Percentiles rank a stretch among this genome's conserved stretches.
Conservation (phyloP, 2,113 vertebrate genomes). For the Hyla sarda region DNA sequence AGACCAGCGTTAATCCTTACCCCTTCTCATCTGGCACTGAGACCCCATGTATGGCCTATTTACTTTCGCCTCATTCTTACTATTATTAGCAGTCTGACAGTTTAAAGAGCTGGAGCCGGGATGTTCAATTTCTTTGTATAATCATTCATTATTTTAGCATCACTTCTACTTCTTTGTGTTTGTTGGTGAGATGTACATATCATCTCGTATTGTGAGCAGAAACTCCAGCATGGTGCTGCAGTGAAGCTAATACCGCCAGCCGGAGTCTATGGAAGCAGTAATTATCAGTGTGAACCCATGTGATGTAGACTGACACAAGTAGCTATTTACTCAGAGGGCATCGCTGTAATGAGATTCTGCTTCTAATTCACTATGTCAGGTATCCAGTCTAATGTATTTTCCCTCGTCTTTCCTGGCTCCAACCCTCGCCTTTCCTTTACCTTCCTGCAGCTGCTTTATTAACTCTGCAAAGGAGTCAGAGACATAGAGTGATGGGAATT, state of each 20-base stretch:
- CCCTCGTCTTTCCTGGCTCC: background rate
- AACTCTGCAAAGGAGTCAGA: background rate
- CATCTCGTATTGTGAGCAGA: background rate
- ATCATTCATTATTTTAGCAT: no score
- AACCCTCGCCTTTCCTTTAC: background rate
- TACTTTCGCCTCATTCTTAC: no score
- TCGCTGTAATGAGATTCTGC: conserved; percentile 48
- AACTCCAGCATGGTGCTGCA: background rate
- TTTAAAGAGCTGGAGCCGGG: no score
- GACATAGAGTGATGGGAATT: no score
- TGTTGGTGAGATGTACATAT: background rate
- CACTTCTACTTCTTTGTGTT: background rate
- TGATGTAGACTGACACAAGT: conserved; percentile 43
- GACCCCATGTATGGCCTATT: no score
- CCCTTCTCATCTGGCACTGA: no score
- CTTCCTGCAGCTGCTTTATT: no score
- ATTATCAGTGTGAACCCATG: conserved; percentile 34
- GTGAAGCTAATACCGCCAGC: background rate
- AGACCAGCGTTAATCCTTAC: no score
- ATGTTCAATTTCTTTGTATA: no score
- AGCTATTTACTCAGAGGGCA: conserved; percentile 55
- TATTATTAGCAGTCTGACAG: no score
- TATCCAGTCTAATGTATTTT: conserved; percentile 32
- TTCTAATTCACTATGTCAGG: conserved; percentile 46
- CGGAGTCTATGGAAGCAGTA: conserved; percentile 36